phyloP scores from a whole-genome alignment of 1,140 invertebrate genomes.

The Acarapis woodi region DNA sequence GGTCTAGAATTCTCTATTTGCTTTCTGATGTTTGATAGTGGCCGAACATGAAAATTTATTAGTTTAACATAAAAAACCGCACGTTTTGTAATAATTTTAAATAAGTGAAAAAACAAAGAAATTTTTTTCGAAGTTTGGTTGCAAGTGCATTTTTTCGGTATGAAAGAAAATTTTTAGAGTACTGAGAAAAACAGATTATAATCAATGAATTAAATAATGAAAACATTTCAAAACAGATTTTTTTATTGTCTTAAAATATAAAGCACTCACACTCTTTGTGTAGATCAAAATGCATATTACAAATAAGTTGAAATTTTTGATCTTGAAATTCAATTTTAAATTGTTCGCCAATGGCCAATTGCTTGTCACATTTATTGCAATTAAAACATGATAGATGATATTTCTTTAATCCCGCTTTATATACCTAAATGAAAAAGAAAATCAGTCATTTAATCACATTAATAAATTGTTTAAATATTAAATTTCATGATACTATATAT shows the following conservation, averaged over 20 bases:
- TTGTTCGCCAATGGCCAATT: constrained; percentile 85
- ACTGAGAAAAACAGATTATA: neutral
- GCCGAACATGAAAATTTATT: too few relatives aligned
- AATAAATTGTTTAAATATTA: neutral
- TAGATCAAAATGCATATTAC: constrained; percentile 19
- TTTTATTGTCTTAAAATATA: neutral
- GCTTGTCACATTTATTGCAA: constrained; percentile 83
- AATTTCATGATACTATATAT: too few relatives aligned
- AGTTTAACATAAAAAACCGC: too few relatives aligned
- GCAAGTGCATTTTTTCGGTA: too few relatives aligned
- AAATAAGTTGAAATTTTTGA: constrained; percentile 16
- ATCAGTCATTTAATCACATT: neutral
- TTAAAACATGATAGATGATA: constrained; percentile 96
- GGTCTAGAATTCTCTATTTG: too few relatives aligned
- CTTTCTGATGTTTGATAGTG: too few relatives aligned
- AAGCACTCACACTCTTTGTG: constrained; percentile 8
- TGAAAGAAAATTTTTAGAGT: neutral
- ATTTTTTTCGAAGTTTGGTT: too few relatives aligned
- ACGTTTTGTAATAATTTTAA: too few relatives aligned
- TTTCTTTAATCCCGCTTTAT: constrained; percentile 64
- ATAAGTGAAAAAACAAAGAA: too few relatives aligned
- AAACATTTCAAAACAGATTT: neutral
- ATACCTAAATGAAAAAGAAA: constrained; percentile 10
- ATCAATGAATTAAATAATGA: neutral
- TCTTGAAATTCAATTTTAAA: constrained; percentile 75